Evolutionary conservation across 2,797 vertebrate species (phyloP), one percentile per base, ranked within the genome.

Genomic region (Otolemur crassicaudatus): DNA sequence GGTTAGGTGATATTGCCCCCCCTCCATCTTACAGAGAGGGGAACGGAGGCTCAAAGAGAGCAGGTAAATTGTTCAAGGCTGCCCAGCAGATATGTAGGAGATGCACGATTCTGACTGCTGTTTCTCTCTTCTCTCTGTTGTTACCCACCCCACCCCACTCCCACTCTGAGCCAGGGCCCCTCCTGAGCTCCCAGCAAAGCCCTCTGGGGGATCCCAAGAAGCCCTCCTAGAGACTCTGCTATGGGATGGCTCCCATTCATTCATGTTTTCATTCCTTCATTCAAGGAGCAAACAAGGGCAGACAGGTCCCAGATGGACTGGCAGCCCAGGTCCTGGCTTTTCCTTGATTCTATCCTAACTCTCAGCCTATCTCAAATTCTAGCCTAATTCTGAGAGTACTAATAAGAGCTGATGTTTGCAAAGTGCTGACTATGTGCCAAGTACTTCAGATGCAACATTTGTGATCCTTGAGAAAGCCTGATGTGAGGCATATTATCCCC

Each of bases 261-360:
- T 53, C 49, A 53, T 53, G 11, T 49, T 49, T 49, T 49, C 49
- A 49, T 49, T 53, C 49, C 17, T 53, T 53, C 49, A 16, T 53
- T 53, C 65, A 43, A 67, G 53, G 34, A 67, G 46, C 0, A 76
- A 31, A 29, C 22, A 43, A 25, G 49, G 1, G 10, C 16, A 65
- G 34, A 17, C 23, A 85, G 49, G 3, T 22, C 27, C 70, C 5
- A 0, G n/a, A 46, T 1, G 7, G 27, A 5, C 43, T 3, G 10
- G 60, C 34, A 53, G n/a, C 60, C 56, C 2, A 7, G 34, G 3
- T 10, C 49, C 23, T 6, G 75, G 10, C 10, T 56, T 49, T 34
- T 65, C 65, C 17, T 3, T 7, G 13, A 37, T 77, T 72, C 40
- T 93, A 1, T 20, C 63, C 67, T 65, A 65, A 53, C 65, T 49